Base-by-base conservation (phyloP, 2,113 vertebrate species). In the Charadrius vociferus region DNA sequence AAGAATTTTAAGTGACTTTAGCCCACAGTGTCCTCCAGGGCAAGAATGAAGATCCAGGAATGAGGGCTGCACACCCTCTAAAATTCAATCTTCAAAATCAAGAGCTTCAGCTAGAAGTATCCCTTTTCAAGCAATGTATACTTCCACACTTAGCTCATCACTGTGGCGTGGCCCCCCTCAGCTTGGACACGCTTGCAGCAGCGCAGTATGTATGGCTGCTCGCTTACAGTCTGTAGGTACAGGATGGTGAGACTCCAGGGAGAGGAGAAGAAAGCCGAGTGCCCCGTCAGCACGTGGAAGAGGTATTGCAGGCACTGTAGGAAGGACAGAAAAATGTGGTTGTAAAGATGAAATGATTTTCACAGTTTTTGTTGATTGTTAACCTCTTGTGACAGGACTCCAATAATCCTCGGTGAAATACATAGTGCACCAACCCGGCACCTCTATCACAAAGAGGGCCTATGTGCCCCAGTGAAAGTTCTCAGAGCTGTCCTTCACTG, bases 121-220 rank as follows among this genome's bases (percentile, higher is more conserved):
- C 29, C 21, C 63, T 74, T 81, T 89, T 95, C 77, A 89, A 87
- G 55, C 16, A 55, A 26, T 39, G 13, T 29, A 30, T 63, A 34
- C 30, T 75, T 89, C 47, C 43, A 59, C 23, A 49, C 3, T 62
- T 78, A 62, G 3, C 9, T 21, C 29, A 10, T 37, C 34, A 22
- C 21, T 14, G 16, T 2, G 3, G 56, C 24, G 7, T 72, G 49
- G 0, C 4, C 2, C 17, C 3, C 13, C 22, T 32, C 6, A 3
- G 11, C 37, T 56, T 30, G 71, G 53, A 66, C 20, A 41, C 7
- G 17, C n/a, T 58, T 58, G 26, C 59, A 86, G 50, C 29, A 67
- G 16, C 4, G 6, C 43, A 56, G 5, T 58, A 4, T 4, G 3
- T 61, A 15, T 2, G 3, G 16, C 58, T 43, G 37, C 37, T 77